phyloP scores from a whole-genome alignment of 1,140 invertebrate genomes.

The Dreissena polymorpha region DNA sequence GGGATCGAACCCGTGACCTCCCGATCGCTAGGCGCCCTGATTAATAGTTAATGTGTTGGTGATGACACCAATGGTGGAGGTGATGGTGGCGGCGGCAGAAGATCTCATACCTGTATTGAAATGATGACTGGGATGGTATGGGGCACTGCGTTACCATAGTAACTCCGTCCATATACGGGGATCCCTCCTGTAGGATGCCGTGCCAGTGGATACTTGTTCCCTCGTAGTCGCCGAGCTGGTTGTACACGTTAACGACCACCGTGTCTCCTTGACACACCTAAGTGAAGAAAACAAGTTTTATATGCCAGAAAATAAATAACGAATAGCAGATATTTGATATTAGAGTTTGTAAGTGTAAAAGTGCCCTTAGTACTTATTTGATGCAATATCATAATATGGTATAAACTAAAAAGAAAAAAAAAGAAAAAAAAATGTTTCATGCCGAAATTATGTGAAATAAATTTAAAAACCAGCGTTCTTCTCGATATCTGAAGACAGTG shows the following conservation, averaged over 20 bases:
- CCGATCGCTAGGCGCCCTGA: too few species aligned
- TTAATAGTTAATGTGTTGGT: too few species aligned
- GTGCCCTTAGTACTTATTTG: too few species aligned
- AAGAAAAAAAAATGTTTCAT: too few species aligned
- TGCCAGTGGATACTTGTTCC: slow-evolving; percentile 79
- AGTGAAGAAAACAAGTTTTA: background rate
- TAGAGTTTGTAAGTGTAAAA: background rate
- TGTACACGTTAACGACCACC: slow-evolving; percentile 66
- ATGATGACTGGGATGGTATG: slow-evolving; percentile 58
- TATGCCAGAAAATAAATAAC: background rate
- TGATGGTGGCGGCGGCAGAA: background rate
- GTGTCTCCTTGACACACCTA: slow-evolving; percentile 70
- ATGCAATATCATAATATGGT: too few species aligned
- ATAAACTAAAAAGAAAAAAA: too few species aligned
- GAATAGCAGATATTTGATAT: background rate
- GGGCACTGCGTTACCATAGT: slow-evolving; percentile 71
- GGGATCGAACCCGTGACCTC: too few species aligned
- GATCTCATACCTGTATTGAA: slow-evolving; percentile 65
- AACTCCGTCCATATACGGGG: slow-evolving; percentile 69
- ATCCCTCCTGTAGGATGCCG: slow-evolving; percentile 61
- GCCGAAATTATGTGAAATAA: too few species aligned
- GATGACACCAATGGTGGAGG: too few species aligned
- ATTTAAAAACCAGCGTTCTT: too few species aligned
- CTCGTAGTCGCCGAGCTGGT: slow-evolving; percentile 62
- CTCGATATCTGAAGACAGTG: too few species aligned